Evolutionary conservation across 2,888 invertebrate species (phyloP), one percentile per base, ranked within the genome.

Genomic region (Cheilosia pagana): DNA sequence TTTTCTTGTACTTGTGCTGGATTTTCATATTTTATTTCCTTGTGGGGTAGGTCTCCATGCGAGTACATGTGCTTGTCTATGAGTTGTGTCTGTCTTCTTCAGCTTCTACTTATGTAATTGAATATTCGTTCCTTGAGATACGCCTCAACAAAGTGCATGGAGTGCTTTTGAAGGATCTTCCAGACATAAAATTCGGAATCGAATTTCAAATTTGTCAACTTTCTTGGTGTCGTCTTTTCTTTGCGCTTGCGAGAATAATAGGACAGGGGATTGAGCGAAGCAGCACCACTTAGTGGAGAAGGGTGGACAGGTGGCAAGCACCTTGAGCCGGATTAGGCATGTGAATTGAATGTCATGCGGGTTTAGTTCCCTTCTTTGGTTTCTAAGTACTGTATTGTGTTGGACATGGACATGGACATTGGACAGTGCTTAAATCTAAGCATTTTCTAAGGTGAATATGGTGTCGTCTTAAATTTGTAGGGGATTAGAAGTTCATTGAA

Each of bases 401-500:
- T 59, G 16, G 57, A 57, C 23, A 50, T 59, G 16, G 57, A 57
- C 23, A 50, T 25, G 25, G 25, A 8, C 28, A 28, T 8, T 19
- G 23, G 53, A 19, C 25, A 45, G 35, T 12, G 3, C 35, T 35
- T 12, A 35, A 35, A 35, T 35, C 35, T 35, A 12, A 35, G 12
- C 12, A 12, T 35, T 35, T 12, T 12, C 35, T 35, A 12, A 12
- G 12, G 35, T 63, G 45, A 55, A 21, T 31, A 31, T 3, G 50
- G 57, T 52, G 8, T 19, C 35, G 43, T 43, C 53, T 53, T 62
- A 70, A 12, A 39, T 31, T 63, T 62, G 41, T 8, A 48, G 39
- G 48, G 55, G 74, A 81, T 81, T 68, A 68, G 14, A 52, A 81
- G 81, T 81, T 81, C 81, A 81, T 55, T 75, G 81, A 70, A 63